These are phyloP conservation scores for Brenthis ino DNA, from an alignment of 2,888 invertebrate genomes.

Conservation along the genomic window DNA sequence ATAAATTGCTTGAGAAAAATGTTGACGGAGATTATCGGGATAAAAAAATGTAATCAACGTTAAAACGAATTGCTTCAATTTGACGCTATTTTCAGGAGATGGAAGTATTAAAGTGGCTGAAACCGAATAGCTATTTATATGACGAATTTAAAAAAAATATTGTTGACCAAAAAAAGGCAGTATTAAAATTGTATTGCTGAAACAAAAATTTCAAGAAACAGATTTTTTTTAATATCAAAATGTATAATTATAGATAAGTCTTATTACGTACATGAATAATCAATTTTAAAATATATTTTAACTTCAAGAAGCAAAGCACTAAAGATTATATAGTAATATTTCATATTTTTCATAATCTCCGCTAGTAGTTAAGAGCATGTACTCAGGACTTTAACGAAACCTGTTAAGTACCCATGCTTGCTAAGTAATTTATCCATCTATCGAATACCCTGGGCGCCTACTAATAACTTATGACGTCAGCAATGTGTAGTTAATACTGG, in stretches of 20 bases:
- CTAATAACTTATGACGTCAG: slow-evolving; percentile 63
- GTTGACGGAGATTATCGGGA: slow-evolving; percentile 28
- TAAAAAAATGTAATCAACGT: slow-evolving; percentile 21
- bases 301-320: too few species aligned
- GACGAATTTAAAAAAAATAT: background rate
- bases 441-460: slow-evolving; percentile 54
- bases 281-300: too few species aligned
- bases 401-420: slow-evolving; percentile 40
- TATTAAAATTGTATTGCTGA: too few species aligned
- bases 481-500: slow-evolving; percentile 49
- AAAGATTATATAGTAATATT: background rate
- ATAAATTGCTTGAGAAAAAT: slow-evolving; percentile 36
- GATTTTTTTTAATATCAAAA: too few species aligned
- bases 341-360: slow-evolving; percentile 24
- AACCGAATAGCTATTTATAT: slow-evolving; percentile 10
- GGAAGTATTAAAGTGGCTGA: slow-evolving; percentile 13
- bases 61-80: slow-evolving; percentile 18
- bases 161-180: too few species aligned
- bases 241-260: too few species aligned
- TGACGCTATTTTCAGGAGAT: slow-evolving; percentile 10
- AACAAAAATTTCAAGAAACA: too few species aligned
- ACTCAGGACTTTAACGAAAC: slow-evolving; percentile 38
- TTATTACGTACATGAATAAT: too few species aligned
- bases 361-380: slow-evolving; percentile 24
- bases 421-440: slow-evolving; percentile 53